A percentile compares a stretch with the other conserved stretches of the same genome.
These are phyloP conservation scores for Orchestia grillus DNA, from an alignment of 1,140 invertebrate genomes.

Conservation along the genomic window DNA sequence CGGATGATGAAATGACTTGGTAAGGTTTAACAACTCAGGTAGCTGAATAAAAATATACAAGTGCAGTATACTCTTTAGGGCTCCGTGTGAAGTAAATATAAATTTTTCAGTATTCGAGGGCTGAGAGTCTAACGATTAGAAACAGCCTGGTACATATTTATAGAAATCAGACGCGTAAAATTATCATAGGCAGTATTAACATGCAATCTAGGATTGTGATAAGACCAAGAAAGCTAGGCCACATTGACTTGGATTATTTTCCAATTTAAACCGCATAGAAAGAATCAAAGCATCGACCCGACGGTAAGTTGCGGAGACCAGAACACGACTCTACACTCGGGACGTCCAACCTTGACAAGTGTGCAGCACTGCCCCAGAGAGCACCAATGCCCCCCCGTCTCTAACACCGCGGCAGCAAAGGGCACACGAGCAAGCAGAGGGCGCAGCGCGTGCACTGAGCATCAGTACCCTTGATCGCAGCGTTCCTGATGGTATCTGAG, in stretches of 20 bases:
- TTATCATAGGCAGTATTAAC: not conserved
- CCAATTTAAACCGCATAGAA: not conserved
- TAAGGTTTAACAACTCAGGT: too few relatives aligned
- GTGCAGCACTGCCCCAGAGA: not conserved
- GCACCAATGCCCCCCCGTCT: not conserved
- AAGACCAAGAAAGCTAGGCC: not conserved
- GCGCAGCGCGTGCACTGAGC: not conserved
- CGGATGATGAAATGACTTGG: too few relatives aligned
- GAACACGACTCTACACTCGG: not conserved
- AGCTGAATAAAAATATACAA: not conserved
- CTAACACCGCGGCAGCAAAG: not conserved
- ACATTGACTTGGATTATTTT: not conserved
- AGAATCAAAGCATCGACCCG: not conserved
- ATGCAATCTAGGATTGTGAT: not conserved
- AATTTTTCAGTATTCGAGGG: not conserved
- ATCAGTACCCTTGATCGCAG: conserved; percentile 32
- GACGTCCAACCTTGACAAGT: not conserved
- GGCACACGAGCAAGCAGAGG: not conserved
- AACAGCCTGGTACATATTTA: not conserved
- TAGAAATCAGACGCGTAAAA: not conserved
- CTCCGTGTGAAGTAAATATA: not conserved
- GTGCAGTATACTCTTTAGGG: not conserved
- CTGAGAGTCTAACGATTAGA: not conserved
- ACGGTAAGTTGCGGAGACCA: not conserved
- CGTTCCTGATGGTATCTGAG: conserved; percentile 13